Evolutionary conservation across 2,113 vertebrate genomes (phyloP).

Genomic region (Helogale parvula): DNA sequence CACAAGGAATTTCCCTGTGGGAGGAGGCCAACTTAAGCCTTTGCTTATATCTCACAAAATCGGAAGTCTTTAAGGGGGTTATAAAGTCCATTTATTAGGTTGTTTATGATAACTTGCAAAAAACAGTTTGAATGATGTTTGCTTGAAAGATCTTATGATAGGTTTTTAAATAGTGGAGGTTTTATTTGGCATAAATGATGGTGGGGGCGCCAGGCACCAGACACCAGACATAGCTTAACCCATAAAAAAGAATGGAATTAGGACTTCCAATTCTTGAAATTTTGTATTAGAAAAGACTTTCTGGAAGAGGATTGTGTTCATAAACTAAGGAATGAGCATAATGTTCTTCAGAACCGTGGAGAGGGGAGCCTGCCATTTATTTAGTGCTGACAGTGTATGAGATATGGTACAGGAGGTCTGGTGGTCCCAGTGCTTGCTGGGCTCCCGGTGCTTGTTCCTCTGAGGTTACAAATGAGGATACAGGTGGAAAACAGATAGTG

Average conservation of each 20-base stretch:
- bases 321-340: not conserved
- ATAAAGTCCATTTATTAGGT: not conserved
- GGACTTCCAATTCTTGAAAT: not conserved
- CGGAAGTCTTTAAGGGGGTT: not conserved
- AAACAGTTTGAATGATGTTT: not conserved
- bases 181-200: not conserved
- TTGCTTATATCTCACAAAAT: not conserved
- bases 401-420: not conserved
- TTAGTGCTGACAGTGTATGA: not conserved
- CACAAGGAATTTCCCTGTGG: not conserved
- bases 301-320: not conserved
- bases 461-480: not conserved
- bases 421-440: not conserved
- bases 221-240: not conserved
- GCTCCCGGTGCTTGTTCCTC: not conserved
- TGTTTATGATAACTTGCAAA: not conserved
- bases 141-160: constrained; percentile 12
- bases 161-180: not conserved
- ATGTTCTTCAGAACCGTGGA: not conserved
- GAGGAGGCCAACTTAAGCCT: not conserved
- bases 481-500: not conserved
- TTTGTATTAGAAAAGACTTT: not conserved
- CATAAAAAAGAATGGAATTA: not conserved
- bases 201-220: not conserved
- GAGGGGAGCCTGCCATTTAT: not conserved